Conservation (phyloP, 2,113 vertebrate species). For the Pyxicephalus adspersus region DNA sequence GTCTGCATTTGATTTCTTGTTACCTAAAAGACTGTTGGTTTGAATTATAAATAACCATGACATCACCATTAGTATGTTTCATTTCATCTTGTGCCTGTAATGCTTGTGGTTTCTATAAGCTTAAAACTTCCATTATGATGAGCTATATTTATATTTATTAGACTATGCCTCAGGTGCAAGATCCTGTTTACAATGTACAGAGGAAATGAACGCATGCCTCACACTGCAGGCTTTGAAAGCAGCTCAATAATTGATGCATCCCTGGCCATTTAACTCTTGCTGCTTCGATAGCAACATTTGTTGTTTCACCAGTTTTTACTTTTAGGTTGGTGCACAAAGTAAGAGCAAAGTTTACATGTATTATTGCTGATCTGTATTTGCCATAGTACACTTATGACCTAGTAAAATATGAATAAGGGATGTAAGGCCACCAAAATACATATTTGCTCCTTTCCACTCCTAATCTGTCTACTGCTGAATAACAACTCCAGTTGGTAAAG, state of each 20-base stretch:
- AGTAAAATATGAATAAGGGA: no score
- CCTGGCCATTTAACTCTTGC: conserved; percentile 31
- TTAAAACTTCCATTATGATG: conserved; percentile 44
- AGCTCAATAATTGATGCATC: conserved; percentile 32
- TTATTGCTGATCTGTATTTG: no score
- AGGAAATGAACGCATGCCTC: conserved; percentile 18
- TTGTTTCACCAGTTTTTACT: no score
- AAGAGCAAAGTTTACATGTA: no score
- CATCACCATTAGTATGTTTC: conserved; percentile 39
- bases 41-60: conserved; percentile 47
- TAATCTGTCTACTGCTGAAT: no score
- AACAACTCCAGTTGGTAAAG: no score
- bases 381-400: no score
- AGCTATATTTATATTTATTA: conserved; percentile 48
- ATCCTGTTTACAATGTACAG: conserved; percentile 45
- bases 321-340: no score
- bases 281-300: background rate
- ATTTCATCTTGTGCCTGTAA: conserved; percentile 24
- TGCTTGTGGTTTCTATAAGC: conserved; percentile 39
- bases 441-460: no score
- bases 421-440: no score
- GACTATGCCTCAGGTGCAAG: conserved; percentile 38
- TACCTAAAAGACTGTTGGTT: conserved; percentile 18
- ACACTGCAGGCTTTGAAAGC: conserved; percentile 27
- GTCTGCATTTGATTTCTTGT: conserved; percentile 4